Evolutionary conservation across 2,888 invertebrate species (phyloP).

Genomic region (Hermodice carunculata): DNA sequence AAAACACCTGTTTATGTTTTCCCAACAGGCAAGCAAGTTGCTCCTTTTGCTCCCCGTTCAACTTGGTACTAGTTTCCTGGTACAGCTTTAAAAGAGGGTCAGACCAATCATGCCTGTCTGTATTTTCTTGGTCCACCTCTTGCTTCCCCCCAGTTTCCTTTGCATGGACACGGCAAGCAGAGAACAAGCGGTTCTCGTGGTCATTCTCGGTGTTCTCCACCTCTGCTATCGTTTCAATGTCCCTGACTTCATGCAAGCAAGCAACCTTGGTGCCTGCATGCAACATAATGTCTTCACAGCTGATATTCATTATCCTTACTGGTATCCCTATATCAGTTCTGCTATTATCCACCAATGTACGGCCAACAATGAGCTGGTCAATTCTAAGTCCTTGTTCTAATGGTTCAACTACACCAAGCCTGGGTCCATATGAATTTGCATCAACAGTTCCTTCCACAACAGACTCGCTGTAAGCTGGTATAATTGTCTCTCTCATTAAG

Average conservation of each 20-base stretch:
- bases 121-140: too few species aligned
- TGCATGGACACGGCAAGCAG: too few species aligned
- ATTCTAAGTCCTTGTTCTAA: too few species aligned
- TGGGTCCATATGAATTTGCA: neutral
- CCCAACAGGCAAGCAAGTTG: too few species aligned
- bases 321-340: neutral
- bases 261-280: neutral
- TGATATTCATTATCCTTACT: neutral
- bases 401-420: neutral
- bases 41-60: too few species aligned
- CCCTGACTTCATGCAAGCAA: neutral
- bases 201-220: too few species aligned
- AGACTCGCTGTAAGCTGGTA: conserved; percentile 11
- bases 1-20: neutral
- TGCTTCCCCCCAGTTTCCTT: too few species aligned
- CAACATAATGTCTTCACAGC: neutral
- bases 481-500: conserved; percentile 1
- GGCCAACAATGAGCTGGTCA: neutral
- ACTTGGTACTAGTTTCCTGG: too few species aligned
- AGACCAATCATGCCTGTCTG: too few species aligned
- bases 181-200: too few species aligned
- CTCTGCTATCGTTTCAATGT: neutral
- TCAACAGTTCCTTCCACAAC: conserved; percentile 1
- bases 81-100: too few species aligned
- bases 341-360: neutral